Percentiles rank a stretch among this genome's conserved stretches.
Evolutionary conservation across 1,140 invertebrate species (phyloP).

Genomic region (Drosophila paulistorum): DNA sequence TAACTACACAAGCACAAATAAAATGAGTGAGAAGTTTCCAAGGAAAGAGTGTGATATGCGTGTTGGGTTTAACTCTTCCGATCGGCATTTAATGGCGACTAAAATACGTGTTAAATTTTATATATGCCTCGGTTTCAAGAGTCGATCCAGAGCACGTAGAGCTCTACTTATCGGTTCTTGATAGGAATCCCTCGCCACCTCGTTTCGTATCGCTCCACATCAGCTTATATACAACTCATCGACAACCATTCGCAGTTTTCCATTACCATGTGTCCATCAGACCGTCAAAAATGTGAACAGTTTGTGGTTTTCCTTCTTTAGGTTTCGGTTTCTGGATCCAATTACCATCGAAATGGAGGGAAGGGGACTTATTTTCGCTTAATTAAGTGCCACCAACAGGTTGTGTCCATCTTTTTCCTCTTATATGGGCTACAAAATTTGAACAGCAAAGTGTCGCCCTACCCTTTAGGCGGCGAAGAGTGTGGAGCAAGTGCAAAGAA

Average conservation of each 20-base stretch:
- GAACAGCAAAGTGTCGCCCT: not conserved
- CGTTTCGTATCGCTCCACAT: not conserved
- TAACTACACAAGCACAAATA: too few species aligned
- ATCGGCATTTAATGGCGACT: conserved; percentile 17
- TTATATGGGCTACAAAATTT: conserved; percentile 2
- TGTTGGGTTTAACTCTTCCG: conserved; percentile 13
- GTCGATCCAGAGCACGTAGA: not conserved
- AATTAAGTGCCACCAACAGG: conserved; percentile 53
- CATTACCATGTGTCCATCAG: conserved; percentile 39
- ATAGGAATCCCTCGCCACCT: not conserved
- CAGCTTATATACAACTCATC: not conserved
- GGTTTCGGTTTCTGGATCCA: conserved; percentile 28
- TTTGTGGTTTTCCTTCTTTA: conserved; percentile 26
- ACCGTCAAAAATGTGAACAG: conserved; percentile 42
- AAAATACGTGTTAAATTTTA: conserved; percentile 17
- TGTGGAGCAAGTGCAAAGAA: conserved; percentile 18
- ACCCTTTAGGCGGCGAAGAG: too few species aligned
- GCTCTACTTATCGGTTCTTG: not conserved
- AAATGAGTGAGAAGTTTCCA: conserved; percentile 28
- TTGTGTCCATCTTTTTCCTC: conserved; percentile 34
- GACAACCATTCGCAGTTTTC: conserved; percentile 27
- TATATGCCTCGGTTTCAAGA: conserved; percentile 3
- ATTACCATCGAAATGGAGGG: conserved; percentile 41
- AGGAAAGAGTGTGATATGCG: conserved; percentile 42
- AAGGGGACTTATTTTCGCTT: conserved; percentile 10